A percentile compares a stretch with the other conserved stretches of the same genome.
Evolutionary conservation across 2,888 invertebrate genomes (phyloP).

Genomic region (Leuctra nigra): DNA sequence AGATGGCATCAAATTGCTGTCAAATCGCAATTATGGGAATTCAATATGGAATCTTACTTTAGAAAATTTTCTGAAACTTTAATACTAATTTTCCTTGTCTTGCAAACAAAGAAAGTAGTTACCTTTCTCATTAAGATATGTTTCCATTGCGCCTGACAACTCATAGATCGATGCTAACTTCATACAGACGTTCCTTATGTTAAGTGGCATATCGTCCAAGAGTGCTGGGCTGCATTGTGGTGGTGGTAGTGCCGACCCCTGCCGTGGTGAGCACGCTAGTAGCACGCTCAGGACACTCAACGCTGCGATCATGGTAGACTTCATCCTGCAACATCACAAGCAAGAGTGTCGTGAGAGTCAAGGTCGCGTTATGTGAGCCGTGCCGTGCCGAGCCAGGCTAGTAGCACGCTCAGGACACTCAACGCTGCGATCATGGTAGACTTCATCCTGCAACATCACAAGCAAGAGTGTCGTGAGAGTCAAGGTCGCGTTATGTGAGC

Average conservation of each 20-base stretch:
- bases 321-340: slow-evolving; percentile 25
- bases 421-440: slow-evolving; percentile 7
- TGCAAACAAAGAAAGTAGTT: too few species aligned
- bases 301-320: slow-evolving; percentile 8
- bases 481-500: too few species aligned
- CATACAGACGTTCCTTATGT: slow-evolving; percentile 55
- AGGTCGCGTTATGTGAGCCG: too few species aligned
- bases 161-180: slow-evolving; percentile 60
- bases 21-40: too few species aligned
- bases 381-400: slow-evolving; percentile 35
- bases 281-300: slow-evolving; percentile 14
- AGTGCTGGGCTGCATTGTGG: slow-evolving; percentile 52
- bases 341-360: too few species aligned
- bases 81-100: too few species aligned
- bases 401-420: slow-evolving; percentile 13
- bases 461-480: too few species aligned
- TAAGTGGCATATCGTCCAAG: slow-evolving; percentile 54
- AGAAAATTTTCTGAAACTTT: too few species aligned
- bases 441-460: slow-evolving; percentile 25
- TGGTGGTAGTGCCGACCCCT: slow-evolving; percentile 42
- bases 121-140: slow-evolving; percentile 49
- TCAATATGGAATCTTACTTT: too few species aligned
- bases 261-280: slow-evolving; percentile 34
- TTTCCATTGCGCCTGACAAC: slow-evolving; percentile 54
- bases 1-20: too few species aligned